phyloP scores from a whole-genome alignment of 2,797 vertebrate genomes.

The Pogonophryne albipinna region DNA sequence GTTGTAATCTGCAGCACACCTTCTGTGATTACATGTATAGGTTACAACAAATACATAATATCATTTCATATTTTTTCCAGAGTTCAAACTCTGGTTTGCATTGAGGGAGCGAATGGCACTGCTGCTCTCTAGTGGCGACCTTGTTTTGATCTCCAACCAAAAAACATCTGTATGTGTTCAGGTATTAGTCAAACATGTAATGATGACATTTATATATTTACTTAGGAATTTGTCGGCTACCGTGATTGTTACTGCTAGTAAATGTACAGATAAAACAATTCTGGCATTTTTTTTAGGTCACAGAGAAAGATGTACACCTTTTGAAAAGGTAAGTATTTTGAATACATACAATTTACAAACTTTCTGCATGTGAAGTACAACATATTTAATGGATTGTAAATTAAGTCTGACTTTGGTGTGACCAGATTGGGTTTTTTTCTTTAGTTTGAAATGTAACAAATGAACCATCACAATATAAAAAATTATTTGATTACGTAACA shows the following conservation, averaged over 20 bases:
- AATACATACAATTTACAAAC: background rate
- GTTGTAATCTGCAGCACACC: background rate
- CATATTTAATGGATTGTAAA: background rate
- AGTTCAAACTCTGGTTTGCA: background rate
- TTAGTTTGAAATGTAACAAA: background rate
- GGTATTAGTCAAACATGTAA: background rate
- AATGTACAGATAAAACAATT: background rate
- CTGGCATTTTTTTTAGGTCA: background rate
- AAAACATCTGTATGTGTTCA: background rate
- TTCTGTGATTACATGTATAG: background rate
- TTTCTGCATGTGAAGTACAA: background rate
- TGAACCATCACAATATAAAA: background rate
- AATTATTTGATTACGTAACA: background rate
- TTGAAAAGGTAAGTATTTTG: background rate
- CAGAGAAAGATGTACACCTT: background rate
- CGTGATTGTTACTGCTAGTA: background rate
- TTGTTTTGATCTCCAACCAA: background rate
- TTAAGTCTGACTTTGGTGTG: background rate
- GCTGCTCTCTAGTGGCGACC: conserved; percentile 65
- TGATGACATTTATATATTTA: background rate
- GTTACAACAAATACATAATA: background rate
- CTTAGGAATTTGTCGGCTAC: background rate
- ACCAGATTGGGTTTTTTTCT: background rate
- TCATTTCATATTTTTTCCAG: background rate
- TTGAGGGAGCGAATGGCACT: background rate